Evolutionary conservation across 2,113 vertebrate species (phyloP).

Genomic region (Eulacestoma nigropectus): DNA sequence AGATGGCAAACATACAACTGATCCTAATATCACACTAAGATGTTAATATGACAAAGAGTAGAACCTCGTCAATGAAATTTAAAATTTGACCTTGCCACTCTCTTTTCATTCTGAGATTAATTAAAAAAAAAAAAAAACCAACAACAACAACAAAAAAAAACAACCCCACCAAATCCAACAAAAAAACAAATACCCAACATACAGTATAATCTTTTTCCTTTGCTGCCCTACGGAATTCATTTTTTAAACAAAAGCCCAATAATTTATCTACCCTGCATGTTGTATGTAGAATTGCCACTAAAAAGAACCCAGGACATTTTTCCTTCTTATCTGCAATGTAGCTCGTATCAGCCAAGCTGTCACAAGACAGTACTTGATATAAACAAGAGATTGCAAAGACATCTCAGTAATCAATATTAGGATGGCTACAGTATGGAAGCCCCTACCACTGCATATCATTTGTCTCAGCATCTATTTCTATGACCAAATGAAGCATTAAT

Average conservation of each 20-base stretch:
- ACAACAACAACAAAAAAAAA: not conserved
- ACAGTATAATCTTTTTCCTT: not conserved
- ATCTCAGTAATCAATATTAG: constrained; percentile 99
- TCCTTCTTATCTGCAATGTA: constrained; percentile 90
- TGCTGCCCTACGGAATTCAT: constrained; percentile 36
- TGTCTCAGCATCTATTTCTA: constrained; percentile 97
- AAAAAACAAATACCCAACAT: not conserved
- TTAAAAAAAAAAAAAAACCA: too few species aligned
- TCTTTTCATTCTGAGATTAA: constrained; percentile 20
- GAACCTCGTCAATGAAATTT: constrained; percentile 11
- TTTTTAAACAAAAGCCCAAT: constrained; percentile 59
- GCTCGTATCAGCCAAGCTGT: constrained; percentile 96
- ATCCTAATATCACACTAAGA: not conserved
- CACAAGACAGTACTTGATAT: constrained; percentile 99
- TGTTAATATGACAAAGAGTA: constrained; percentile 11
- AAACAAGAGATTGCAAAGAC: constrained; percentile 99
- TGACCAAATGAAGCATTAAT: constrained; percentile 99
- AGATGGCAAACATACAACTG: constrained; percentile 32
- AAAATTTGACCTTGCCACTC: constrained; percentile 51
- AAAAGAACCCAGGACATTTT: constrained; percentile 83
- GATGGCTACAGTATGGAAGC: constrained; percentile 95
- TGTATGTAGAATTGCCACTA: constrained; percentile 74
- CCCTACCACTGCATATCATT: constrained; percentile 92
- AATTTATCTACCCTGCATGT: constrained; percentile 68
- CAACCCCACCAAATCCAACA: not conserved